A percentile compares a stretch with the other conserved stretches of the same genome.
These are phyloP conservation scores for Alectura lathami DNA, from an alignment of 2,113 vertebrate genomes.

Conservation along the genomic window DNA sequence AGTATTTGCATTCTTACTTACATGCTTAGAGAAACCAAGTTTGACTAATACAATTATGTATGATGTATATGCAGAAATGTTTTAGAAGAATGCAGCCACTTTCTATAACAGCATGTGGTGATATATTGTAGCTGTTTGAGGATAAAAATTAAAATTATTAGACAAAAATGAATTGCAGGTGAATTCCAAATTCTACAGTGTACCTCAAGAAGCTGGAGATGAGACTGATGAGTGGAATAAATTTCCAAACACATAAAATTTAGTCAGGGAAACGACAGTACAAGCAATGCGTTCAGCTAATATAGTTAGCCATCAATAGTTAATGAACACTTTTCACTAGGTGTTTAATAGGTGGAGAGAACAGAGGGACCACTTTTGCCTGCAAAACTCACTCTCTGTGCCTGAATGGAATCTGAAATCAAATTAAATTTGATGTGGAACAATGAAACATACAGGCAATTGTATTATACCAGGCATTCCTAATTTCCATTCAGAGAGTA, in stretches of 20 bases:
- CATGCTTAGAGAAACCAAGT: not conserved
- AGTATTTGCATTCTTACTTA: not conserved
- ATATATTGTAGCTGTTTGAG: not conserved
- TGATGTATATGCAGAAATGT: not conserved
- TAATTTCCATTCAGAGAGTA: constrained; percentile 40
- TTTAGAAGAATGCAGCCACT: not conserved
- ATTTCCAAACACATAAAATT: not conserved
- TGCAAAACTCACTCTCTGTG: not conserved
- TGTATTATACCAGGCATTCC: not conserved
- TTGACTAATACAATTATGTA: not conserved
- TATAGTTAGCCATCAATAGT: not conserved
- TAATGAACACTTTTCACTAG: not conserved
- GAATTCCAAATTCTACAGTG: not conserved
- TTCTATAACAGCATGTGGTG: not conserved
- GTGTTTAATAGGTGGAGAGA: not conserved
- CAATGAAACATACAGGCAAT: constrained; percentile 65
- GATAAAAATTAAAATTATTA: not conserved
- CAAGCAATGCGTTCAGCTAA: not conserved
- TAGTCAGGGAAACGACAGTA: not conserved
- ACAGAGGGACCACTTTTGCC: not conserved
- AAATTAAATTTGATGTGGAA: constrained; percentile 41
- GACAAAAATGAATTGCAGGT: not conserved
- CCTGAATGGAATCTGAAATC: not conserved
- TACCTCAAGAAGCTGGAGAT: not conserved
- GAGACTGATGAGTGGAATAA: not conserved